Conservation (phyloP, 2,113 vertebrate species). For the Bucco capensis region DNA sequence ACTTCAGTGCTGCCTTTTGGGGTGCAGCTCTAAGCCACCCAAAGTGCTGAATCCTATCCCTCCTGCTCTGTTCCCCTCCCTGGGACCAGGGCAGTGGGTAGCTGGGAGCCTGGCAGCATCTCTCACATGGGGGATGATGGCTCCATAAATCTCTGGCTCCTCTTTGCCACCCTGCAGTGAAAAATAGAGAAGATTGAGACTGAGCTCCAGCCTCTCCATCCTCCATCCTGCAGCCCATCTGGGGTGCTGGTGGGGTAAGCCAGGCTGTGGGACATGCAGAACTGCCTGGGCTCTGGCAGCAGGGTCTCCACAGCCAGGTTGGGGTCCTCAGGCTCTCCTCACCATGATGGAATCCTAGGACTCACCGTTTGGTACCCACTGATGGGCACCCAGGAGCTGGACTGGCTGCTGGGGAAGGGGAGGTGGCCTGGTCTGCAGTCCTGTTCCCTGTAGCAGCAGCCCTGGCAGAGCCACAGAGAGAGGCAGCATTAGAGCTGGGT, state of each 20-base stretch:
- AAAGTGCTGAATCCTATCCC: neutral
- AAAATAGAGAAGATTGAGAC: neutral
- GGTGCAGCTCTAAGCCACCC: neutral
- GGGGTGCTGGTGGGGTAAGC: neutral
- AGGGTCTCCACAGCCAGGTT: neutral
- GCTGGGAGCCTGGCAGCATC: rapidly evolving
- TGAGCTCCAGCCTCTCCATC: neutral
- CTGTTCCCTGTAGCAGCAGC: slow-evolving; percentile 3
- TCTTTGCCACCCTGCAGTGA: slow-evolving; percentile 37
- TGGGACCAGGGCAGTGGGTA: rapidly evolving
- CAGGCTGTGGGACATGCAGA: rapidly evolving
- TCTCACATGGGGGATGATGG: slow-evolving; percentile 45
- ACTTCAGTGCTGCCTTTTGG: neutral
- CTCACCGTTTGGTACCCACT: slow-evolving; percentile 42
- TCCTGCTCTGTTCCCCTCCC: neutral
- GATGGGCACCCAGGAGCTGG: slow-evolving; percentile 12
- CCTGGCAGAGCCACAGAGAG: neutral
- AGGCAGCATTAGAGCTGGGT: neutral
- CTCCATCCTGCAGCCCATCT: neutral
- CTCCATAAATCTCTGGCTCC: neutral
- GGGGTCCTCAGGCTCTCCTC: neutral
- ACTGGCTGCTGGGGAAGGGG: neutral
- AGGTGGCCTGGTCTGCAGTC: neutral
- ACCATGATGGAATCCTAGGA: rapidly evolving
- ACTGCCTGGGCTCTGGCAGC: neutral